Conservation (phyloP, 2,888 invertebrate species). For the Drosophila yooni region DNA sequence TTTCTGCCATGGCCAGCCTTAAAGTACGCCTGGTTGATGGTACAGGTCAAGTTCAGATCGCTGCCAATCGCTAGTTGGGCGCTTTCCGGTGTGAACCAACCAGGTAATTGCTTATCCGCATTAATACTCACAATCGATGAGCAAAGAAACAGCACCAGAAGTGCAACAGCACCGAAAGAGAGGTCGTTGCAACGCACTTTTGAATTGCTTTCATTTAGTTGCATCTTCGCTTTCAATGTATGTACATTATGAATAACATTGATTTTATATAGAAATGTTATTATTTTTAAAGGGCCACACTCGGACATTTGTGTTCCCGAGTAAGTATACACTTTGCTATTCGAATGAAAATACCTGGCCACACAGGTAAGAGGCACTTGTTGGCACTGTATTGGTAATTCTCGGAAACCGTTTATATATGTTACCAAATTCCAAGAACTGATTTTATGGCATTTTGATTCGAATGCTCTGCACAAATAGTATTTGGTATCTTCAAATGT, state of each 20-base stretch:
- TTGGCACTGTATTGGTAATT: conserved; percentile 76
- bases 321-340: conserved; percentile 55
- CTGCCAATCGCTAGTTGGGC: conserved; percentile 76
- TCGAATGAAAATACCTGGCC: conserved; percentile 53
- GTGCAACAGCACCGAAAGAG: not conserved
- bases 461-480: conserved; percentile 22
- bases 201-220: conserved; percentile 2
- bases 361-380: conserved; percentile 59
- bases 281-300: conserved; percentile 31
- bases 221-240: conserved; percentile 29
- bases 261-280: not conserved
- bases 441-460: conserved; percentile 71
- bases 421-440: conserved; percentile 71
- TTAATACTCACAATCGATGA: not conserved
- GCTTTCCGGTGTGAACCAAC: conserved; percentile 69
- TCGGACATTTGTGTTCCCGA: conserved; percentile 14
- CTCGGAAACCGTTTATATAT: conserved; percentile 74
- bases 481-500: conserved; percentile 6
- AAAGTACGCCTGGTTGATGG: conserved; percentile 70
- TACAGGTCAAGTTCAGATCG: conserved; percentile 80
- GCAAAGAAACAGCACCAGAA: not conserved
- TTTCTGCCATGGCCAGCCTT: not conserved
- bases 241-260: conserved; percentile 11
- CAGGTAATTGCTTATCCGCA: conserved; percentile 47
- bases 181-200: conserved; percentile 11